Percentiles rank a stretch among this genome's conserved stretches.
These are phyloP conservation scores for Pteropus rufus DNA, from an alignment of 2,797 vertebrate genomes.

Conservation along the genomic window DNA sequence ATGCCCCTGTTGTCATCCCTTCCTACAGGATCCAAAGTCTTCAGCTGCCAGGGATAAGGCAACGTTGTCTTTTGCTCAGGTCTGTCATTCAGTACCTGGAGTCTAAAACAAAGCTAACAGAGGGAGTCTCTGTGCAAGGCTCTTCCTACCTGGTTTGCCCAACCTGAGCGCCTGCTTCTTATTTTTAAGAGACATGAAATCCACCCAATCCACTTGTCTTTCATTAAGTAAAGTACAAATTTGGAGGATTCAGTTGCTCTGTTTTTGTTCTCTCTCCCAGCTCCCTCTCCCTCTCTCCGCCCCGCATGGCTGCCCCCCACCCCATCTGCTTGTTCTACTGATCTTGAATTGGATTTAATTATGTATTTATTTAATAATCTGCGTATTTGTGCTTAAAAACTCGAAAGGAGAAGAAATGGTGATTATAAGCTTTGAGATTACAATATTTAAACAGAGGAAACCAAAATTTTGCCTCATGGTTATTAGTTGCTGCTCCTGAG, in stretches of 20 bases:
- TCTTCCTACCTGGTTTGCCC: not conserved
- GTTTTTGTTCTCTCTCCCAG: not conserved
- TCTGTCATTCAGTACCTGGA: not conserved
- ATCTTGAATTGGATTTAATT: conserved; percentile 10
- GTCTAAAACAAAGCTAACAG: not conserved
- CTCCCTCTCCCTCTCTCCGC: too few species aligned
- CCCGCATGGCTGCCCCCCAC: too few species aligned
- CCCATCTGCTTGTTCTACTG: not conserved
- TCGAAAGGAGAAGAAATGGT: not conserved
- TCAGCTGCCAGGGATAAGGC: not conserved
- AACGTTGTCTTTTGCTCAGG: not conserved
- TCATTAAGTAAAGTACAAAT: not conserved
- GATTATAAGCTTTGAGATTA: not conserved
- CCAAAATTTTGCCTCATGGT: not conserved
- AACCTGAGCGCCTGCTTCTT: not conserved
- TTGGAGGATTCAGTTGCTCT: not conserved
- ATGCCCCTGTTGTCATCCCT: not conserved
- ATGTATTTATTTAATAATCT: conserved; percentile 10
- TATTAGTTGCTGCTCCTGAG: not conserved
- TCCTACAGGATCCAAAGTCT: not conserved
- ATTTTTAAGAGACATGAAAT: not conserved
- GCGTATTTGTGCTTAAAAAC: not conserved
- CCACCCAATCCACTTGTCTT: not conserved
- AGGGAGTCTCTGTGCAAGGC: not conserved
- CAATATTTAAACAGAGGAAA: not conserved